Evolutionary conservation across 2,888 invertebrate genomes (phyloP), one percentile per base, ranked within the genome.

Genomic region (Xestia rhomboidea): DNA sequence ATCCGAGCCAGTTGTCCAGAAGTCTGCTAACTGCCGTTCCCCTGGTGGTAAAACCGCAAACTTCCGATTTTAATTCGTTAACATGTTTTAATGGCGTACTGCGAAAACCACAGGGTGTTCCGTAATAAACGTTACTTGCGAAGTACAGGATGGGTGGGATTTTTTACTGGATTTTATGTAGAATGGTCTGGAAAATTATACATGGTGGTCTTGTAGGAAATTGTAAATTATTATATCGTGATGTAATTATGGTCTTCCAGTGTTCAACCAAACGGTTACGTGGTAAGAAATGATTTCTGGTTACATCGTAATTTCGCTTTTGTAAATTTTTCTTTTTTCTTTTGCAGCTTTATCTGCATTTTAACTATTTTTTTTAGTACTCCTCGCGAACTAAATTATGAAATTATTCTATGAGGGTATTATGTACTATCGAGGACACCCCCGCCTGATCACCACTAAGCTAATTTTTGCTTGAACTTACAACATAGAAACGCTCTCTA

Each of bases 31-130:
- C 87, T 88, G 85, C 84, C 66, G 69, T 71, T 82, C 78, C 82
- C 73, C 67, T 82, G 80, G 71, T 81, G 57, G 71, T 38, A 72
- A 68, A 81, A 83, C 88, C 85, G 81, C 89, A 84, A 87, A 81
- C 84, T 88, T 85, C 89, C 87, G 87, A 84, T 89, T 88, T 83
- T 81, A 86, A 87, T 89, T 84, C 80, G 81, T 81, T 86, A 84
- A 77, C 85, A 78, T 84, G 86, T 83, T 85, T 87, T 81, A 86
- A 87, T 85, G 83, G 82, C 68, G 63, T 80, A 71, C 81, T 83
- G 78, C 81, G 70, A 86, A 85, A 85, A 81, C 89, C 87, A 79
- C 89, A 88, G 84, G 74, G 60, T 84, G 73, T 89, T 87, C 82
- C 72, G 78, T 83, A 82, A 87, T 86, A 64, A 80, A 75, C 69